Evolutionary conservation across 1,140 invertebrate genomes (phyloP), one percentile per base, ranked within the genome.

Genomic region (Zaprionus gabonicus): DNA sequence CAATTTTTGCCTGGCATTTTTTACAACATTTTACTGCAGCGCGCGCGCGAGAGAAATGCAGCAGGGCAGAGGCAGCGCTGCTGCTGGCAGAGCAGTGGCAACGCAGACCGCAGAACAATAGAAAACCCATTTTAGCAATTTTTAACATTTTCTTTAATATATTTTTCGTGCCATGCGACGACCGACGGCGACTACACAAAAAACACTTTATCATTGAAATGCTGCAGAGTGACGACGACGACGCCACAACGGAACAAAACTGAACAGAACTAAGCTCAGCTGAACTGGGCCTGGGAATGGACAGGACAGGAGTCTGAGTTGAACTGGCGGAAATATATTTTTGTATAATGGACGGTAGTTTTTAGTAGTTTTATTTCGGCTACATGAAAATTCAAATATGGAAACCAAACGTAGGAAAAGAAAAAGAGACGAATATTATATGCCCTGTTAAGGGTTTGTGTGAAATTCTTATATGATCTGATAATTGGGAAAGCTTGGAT

Each of bases 121-220:
- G 78, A 71, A 76, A 71, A 81, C 63, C 71, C 71, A 80, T 80
- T 80, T 80, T 78, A 78, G 71, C 71, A 51, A 75, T 81, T 78
- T 80, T 80, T 78, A 80, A 70, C 73, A 79, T 81, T 81, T 81
- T 81, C 73, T 81, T 76, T 80, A 80, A 80, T 80, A 80, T 34
- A 80, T 77, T 72, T 71, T 76, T 64, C 67, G 68, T 66, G 66
- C 27, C 65, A 57, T 56, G 66, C 65, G 55, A 28, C 60, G 58
- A 23, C 36, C 57, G 65, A 63, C 77, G 28, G 34, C 78, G 36
- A 66, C 62, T 53, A 76, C 75, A 78, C 76, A 67, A 71, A 79
- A 71, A 81, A 64, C 79, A 81, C 79, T 81, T 79, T 76, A 79
- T 81, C 79, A 81, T 76, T 80, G 71, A 67, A 81, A 79, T 71